phyloP scores from a whole-genome alignment of 2,797 vertebrate species.

The Astyanax mexicanus region DNA sequence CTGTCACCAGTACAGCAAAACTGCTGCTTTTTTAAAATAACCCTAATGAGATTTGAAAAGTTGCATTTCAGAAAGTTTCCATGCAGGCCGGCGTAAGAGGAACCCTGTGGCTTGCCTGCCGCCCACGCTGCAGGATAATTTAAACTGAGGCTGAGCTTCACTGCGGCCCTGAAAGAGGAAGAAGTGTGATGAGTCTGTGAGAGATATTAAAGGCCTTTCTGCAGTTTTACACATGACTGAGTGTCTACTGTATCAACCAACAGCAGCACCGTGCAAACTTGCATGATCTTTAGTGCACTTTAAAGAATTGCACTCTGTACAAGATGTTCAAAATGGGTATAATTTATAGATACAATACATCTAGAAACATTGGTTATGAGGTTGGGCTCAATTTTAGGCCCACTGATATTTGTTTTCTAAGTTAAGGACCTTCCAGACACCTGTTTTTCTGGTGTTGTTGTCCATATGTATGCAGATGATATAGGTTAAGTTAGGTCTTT shows the following conservation, averaged over 20 bases:
- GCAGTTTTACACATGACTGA: slow-evolving; percentile 21
- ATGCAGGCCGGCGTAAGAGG: slow-evolving; percentile 53
- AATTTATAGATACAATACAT: too few species aligned
- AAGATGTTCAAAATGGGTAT: too few species aligned
- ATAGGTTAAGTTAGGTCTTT: too few species aligned
- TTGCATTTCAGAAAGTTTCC: slow-evolving; percentile 52
- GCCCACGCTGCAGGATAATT: slow-evolving; percentile 60
- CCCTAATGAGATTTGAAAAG: slow-evolving; percentile 40
- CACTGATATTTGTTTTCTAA: too few species aligned
- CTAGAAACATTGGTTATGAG: too few species aligned
- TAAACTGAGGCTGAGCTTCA: slow-evolving; percentile 56
- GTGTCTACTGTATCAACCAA: not conserved
- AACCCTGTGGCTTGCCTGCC: slow-evolving; percentile 59
- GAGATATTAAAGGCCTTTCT: slow-evolving; percentile 46
- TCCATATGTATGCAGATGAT: too few species aligned
- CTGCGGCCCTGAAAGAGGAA: slow-evolving; percentile 63
- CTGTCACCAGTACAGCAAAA: not conserved
- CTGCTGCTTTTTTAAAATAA: not conserved
- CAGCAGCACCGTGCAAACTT: not conserved
- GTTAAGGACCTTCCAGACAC: too few species aligned
- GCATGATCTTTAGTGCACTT: too few species aligned
- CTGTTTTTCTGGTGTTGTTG: too few species aligned
- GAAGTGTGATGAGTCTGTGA: slow-evolving; percentile 27
- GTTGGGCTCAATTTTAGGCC: too few species aligned
- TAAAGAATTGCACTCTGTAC: not conserved